Conservation (phyloP, 2,888 invertebrate species). For the Ormyrus pomaceus region DNA sequence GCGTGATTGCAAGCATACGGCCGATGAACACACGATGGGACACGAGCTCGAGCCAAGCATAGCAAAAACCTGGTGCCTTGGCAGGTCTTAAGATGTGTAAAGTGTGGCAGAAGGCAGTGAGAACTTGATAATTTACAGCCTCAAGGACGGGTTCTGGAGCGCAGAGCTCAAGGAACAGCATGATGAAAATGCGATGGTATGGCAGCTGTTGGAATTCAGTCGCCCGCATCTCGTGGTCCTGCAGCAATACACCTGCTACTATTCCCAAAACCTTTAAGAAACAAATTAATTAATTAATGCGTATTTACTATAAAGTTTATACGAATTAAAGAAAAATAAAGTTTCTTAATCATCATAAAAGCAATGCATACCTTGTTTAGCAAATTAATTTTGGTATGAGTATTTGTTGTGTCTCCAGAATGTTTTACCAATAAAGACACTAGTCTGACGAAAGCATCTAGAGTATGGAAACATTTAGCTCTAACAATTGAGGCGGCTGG, state of each 20-base stretch:
- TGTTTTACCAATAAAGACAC: conserved; percentile 96
- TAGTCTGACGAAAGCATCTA: conserved; percentile 96
- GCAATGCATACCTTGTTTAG: conserved; percentile 85
- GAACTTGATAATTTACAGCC: conserved; percentile 94
- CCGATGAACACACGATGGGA: conserved; percentile 98
- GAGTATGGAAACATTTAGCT: conserved; percentile 95
- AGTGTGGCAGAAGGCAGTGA: conserved; percentile 97
- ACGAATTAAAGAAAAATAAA: neutral
- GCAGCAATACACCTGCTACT: conserved; percentile 94
- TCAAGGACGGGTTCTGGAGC: conserved; percentile 95
- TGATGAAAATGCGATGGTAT: conserved; percentile 97
- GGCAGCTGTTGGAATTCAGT: conserved; percentile 97
- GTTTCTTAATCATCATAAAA: too few species aligned
- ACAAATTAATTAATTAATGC: neutral
- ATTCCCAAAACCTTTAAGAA: conserved; percentile 86
- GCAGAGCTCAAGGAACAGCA: conserved; percentile 97
- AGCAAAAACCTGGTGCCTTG: conserved; percentile 97
- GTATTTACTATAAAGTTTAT: neutral
- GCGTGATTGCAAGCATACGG: conserved; percentile 91
- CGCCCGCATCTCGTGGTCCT: conserved; percentile 95
- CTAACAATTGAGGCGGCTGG: conserved; percentile 83
- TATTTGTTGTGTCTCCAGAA: conserved; percentile 92
- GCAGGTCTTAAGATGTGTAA: conserved; percentile 94
- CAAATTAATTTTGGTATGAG: conserved; percentile 96
- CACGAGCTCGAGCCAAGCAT: conserved; percentile 98